Percentiles rank a stretch among this genome's conserved stretches.
These are phyloP conservation scores for Eristalis pertinax DNA, from an alignment of 2,888 invertebrate genomes.

Conservation along the genomic window DNA sequence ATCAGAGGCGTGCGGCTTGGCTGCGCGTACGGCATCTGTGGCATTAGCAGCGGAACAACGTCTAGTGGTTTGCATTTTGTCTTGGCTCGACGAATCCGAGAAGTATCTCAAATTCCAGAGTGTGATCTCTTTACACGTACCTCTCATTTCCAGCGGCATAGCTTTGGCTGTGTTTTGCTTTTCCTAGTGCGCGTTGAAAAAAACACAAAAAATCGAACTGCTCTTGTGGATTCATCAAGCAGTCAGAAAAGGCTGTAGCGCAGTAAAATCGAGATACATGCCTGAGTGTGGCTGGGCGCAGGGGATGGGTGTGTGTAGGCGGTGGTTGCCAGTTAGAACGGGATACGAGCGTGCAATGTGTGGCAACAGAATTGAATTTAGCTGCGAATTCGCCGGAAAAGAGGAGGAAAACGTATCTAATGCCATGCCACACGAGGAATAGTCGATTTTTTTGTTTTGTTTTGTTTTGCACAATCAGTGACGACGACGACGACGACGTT, in stretches of 20 bases:
- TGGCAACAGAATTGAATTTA: slow-evolving; percentile 3
- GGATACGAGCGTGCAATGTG: not conserved
- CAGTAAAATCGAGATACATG: not conserved
- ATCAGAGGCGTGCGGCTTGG: not conserved
- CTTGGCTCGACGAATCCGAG: slow-evolving; percentile 16
- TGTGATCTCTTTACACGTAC: slow-evolving; percentile 1
- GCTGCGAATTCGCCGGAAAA: slow-evolving; percentile 31
- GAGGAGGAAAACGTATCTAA: slow-evolving; percentile 18
- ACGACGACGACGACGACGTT: not conserved
- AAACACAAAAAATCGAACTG: not conserved
- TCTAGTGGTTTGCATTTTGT: slow-evolving; percentile 6
- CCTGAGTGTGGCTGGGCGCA: not conserved
- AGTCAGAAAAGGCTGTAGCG: slow-evolving; percentile 32
- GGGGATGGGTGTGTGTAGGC: not conserved
- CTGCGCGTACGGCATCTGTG: not conserved
- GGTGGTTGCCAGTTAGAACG: not conserved
- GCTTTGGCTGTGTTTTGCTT: not conserved
- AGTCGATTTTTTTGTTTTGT: not conserved
- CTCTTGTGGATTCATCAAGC: slow-evolving; percentile 39
- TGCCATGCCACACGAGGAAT: slow-evolving; percentile 18
- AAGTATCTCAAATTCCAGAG: slow-evolving; percentile 57
- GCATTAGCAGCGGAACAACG: not conserved
- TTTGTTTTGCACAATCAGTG: slow-evolving; percentile 21
- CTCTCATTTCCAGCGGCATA: not conserved
- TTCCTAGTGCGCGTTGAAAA: not conserved